Percentiles rank a stretch among this genome's conserved stretches.
Conservation (phyloP, 1,140 invertebrate species). For the Oreohelix idahoensis region DNA sequence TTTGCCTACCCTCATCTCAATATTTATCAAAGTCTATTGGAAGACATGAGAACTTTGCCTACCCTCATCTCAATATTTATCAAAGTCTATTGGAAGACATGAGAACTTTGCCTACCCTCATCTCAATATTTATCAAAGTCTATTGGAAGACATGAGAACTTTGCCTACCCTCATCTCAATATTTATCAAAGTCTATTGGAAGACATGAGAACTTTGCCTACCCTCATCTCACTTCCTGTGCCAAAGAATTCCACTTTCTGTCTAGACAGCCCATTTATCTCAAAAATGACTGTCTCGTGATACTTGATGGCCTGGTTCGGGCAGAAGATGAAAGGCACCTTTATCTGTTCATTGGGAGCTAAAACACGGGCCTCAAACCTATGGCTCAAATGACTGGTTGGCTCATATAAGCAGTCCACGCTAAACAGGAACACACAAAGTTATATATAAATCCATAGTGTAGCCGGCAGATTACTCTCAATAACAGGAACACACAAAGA, state of each 20-base stretch:
- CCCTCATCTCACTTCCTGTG: constrained; percentile 71
- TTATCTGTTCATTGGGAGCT: constrained; percentile 55
- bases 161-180: too few species aligned
- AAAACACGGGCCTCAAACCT: constrained; percentile 70
- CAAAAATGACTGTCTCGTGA: constrained; percentile 68
- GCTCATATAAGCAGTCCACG: constrained; percentile 69
- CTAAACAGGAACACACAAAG: constrained; percentile 47
- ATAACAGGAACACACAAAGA: too few species aligned
- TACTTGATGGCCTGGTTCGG: constrained; percentile 69
- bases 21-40: too few species aligned
- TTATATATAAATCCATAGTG: too few species aligned
- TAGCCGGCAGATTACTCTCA: too few species aligned
- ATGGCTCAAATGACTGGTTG: constrained; percentile 66
- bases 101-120: too few species aligned
- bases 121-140: too few species aligned
- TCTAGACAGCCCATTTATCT: constrained; percentile 72
- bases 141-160: too few species aligned
- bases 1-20: constrained; percentile 70
- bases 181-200: too few species aligned
- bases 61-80: too few species aligned
- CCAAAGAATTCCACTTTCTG: constrained; percentile 68
- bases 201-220: constrained; percentile 27
- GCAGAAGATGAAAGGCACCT: constrained; percentile 69
- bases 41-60: too few species aligned
- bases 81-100: too few species aligned